Evolutionary conservation across 2,888 invertebrate genomes (phyloP).

Genomic region (Beris chalybata): DNA sequence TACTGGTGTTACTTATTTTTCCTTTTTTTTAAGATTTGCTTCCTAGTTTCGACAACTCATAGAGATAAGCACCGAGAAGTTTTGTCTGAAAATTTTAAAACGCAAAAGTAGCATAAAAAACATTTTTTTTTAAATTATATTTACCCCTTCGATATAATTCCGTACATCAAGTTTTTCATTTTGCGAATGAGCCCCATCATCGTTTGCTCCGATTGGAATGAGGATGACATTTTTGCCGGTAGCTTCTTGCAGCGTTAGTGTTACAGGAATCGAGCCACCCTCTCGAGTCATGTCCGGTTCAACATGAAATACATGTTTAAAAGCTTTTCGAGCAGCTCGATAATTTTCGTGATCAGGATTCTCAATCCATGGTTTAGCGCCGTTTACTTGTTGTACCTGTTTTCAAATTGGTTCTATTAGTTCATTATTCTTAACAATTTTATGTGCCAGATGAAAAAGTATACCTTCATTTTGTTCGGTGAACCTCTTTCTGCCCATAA

Average conservation of each 20-base stretch:
- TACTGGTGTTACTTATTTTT: slow-evolving; percentile 38
- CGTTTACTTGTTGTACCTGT: slow-evolving; percentile 61
- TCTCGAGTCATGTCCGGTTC: slow-evolving; percentile 95
- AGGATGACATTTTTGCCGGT: slow-evolving; percentile 92
- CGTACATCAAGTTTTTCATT: slow-evolving; percentile 94
- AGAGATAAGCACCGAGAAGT: slow-evolving; percentile 84
- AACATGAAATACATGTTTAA: slow-evolving; percentile 78
- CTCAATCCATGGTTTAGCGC: slow-evolving; percentile 90
- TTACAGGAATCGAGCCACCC: slow-evolving; percentile 97
- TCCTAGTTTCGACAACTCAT: slow-evolving; percentile 61
- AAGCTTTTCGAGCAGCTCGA: slow-evolving; percentile 80
- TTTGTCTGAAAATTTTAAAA: slow-evolving; percentile 73
- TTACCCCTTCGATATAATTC: slow-evolving; percentile 93
- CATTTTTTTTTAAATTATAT: slow-evolving; percentile 47
- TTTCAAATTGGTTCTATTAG: neutral
- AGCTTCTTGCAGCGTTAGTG: slow-evolving; percentile 88
- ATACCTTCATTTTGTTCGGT: slow-evolving; percentile 76
- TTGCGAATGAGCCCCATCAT: slow-evolving; percentile 98
- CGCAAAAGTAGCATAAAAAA: slow-evolving; percentile 40
- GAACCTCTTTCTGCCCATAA: slow-evolving; percentile 79
- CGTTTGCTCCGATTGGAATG: slow-evolving; percentile 87
- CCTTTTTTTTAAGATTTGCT: slow-evolving; percentile 41
- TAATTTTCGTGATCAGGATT: slow-evolving; percentile 93
- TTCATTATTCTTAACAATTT: neutral
- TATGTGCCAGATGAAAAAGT: neutral